Conservation (phyloP, 2,888 invertebrate species). For the Drosophila longiperda region DNA sequence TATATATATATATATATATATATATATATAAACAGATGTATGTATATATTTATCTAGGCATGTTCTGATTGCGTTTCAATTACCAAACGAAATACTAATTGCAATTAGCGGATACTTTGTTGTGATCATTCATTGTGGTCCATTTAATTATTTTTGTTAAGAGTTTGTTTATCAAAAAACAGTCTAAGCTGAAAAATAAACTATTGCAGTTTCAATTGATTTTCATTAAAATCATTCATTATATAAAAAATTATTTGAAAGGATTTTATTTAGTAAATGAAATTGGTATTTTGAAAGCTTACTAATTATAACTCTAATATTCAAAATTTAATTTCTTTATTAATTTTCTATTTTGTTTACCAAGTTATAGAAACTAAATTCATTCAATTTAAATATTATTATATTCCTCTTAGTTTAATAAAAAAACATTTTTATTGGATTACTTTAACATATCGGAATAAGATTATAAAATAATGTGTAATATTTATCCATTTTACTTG, state of each 20-base stretch:
- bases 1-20: neutral
- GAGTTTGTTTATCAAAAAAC: neutral
- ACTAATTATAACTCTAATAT: neutral
- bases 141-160: too few relatives aligned
- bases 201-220: neutral
- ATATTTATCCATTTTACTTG: neutral
- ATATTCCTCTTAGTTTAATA: too few relatives aligned
- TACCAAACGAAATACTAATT: neutral
- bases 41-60: neutral
- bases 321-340: neutral
- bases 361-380: neutral
- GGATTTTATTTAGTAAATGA: neutral
- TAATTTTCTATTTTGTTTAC: too few relatives aligned
- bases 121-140: neutral
- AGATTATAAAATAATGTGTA: too few relatives aligned
- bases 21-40: neutral
- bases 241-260: neutral
- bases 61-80: neutral
- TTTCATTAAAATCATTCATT: neutral
- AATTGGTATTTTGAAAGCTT: neutral
- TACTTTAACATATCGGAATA: too few relatives aligned
- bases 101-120: neutral
- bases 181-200: neutral
- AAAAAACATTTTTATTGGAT: too few relatives aligned
- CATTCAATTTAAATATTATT: neutral